phyloP scores from a whole-genome alignment of 2,888 invertebrate genomes.

The Stegana nigrithorax region DNA sequence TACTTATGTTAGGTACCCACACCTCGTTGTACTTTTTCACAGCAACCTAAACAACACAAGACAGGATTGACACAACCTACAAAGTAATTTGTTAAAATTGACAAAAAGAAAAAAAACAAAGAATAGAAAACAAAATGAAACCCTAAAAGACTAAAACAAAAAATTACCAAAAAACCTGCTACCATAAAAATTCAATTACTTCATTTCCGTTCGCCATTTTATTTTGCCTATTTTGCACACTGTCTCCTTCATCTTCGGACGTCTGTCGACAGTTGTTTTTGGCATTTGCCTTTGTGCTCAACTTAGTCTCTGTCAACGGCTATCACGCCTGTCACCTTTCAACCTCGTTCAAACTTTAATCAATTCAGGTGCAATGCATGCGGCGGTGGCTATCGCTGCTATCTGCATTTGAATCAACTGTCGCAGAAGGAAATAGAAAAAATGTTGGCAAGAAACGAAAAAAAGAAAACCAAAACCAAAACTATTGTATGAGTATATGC shows the following conservation, averaged over 20 bases:
- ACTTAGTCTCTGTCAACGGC: constrained; percentile 4
- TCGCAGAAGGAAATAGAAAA: neutral
- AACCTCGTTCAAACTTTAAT: constrained; percentile 14
- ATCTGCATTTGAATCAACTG: constrained; percentile 12
- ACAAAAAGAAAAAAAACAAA: too few species aligned
- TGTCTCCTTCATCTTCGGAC: neutral
- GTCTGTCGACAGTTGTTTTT: neutral
- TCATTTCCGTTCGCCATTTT: neutral
- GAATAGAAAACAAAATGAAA: too few species aligned
- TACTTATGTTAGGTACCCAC: too few species aligned
- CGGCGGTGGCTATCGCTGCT: neutral
- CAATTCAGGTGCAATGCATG: constrained; percentile 7
- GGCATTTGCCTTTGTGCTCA: neutral
- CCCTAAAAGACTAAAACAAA: too few species aligned
- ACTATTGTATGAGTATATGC: neutral
- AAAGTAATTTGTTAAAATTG: too few species aligned
- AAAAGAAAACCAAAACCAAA: neutral
- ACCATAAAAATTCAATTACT: constrained; percentile 16
- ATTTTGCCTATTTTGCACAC: neutral
- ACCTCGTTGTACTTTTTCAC: too few species aligned
- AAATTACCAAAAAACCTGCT: neutral
- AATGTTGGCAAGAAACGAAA: neutral
- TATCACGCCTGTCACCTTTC: constrained; percentile 18
- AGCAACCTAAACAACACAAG: too few species aligned
- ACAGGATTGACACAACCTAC: too few species aligned